Evolutionary conservation across 2,888 invertebrate species (phyloP), one percentile per base, ranked within the genome.

Genomic region (Melanotus villosus): DNA sequence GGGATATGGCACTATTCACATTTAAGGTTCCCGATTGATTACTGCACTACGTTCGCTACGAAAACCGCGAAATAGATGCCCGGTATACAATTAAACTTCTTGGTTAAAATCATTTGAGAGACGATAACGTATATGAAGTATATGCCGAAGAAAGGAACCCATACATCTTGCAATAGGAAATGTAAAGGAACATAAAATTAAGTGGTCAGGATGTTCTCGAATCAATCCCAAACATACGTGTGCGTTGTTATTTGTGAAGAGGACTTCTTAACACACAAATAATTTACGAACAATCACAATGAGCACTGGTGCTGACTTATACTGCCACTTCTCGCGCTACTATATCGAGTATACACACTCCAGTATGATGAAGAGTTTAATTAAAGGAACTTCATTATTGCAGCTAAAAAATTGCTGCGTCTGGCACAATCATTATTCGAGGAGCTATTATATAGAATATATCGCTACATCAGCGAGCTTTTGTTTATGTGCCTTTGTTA

Each of bases 401-500:
- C 32, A 52, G 52, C 54, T 60, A 65, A 70, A 71, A 71, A 71
- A 68, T 50, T 57, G 62, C 68, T 71, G 71, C 60, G 64, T 64
- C 65, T 58, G 68, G 65, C 71, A 60, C 43, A 56, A 60, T 68
- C 65, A 71, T 71, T 66, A 62, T 70, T 60, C 47, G 57, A 54
- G 52, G 41, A 50, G 65, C 47, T 58, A 57, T 65, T 65, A 58
- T 68, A 52, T 12, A 58, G 57, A 70, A 68, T 64, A 69, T 72
- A 71, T 73, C 59, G 70, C 68, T 19, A 65, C 66, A 73, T 73
- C 71, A 73, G 68, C 69, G 41, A 59, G 47, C 65, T 54, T 65
- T 72, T 75, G 58, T 68, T 54, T 70, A 54, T 52, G 52, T 21
- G 43, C 69, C 64, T 71, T 73, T 75, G 73, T 73, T 75, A 73